phyloP scores from a whole-genome alignment of 2,797 vertebrate species.

The Silurus aristotelis region DNA sequence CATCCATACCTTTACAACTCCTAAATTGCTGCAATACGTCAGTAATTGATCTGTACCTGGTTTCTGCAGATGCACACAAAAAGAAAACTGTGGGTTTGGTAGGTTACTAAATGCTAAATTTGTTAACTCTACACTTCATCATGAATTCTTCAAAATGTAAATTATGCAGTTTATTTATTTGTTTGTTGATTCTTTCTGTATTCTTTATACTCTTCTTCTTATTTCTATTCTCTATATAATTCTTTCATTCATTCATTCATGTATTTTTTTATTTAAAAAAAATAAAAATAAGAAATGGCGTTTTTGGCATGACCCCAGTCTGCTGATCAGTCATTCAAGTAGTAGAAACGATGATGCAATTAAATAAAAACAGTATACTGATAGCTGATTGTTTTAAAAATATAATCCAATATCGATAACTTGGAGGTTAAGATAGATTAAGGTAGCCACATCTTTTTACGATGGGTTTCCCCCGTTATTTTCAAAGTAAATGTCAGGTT shows the following conservation, averaged over 20 bases:
- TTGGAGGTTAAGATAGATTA: not conserved
- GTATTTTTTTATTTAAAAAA: too few relatives aligned
- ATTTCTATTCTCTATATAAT: too few relatives aligned
- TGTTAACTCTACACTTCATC: not conserved
- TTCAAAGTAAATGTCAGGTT: not conserved
- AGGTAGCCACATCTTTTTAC: not conserved
- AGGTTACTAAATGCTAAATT: not conserved
- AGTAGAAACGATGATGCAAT: constrained; percentile 8
- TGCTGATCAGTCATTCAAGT: not conserved
- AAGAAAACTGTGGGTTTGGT: not conserved
- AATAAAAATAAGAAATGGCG: too few relatives aligned
- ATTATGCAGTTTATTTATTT: not conserved
- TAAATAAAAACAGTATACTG: not conserved
- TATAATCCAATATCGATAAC: not conserved
- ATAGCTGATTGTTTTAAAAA: not conserved
- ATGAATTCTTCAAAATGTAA: not conserved
- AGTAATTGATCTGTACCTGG: not conserved
- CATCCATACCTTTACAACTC: not conserved
- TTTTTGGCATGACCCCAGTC: not conserved
- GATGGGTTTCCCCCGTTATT: not conserved
- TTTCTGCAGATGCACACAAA: not conserved
- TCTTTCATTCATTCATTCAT: too few relatives aligned
- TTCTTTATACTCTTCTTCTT: too few relatives aligned
- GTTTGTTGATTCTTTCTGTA: too few relatives aligned
- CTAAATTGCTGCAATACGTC: not conserved